Conservation (phyloP, 2,797 vertebrate species). For the Chaenodraco wilsoni region DNA sequence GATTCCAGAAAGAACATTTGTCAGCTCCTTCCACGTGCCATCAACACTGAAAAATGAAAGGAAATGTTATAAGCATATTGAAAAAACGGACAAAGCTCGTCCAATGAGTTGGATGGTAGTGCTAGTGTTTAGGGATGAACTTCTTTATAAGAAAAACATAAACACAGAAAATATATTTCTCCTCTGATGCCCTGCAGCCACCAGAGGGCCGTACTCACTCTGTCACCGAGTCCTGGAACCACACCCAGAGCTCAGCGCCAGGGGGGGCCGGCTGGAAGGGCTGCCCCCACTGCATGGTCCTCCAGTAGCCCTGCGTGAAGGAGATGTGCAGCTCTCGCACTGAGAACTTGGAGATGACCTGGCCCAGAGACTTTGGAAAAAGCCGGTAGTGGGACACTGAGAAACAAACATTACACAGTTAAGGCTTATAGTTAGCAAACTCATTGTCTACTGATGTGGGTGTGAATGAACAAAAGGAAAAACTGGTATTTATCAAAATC, state of each 20-base stretch:
- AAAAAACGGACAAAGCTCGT: background rate
- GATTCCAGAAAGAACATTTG: conserved; percentile 95
- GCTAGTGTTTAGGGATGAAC: background rate
- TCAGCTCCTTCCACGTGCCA: conserved; percentile 94
- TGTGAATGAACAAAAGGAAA: no score
- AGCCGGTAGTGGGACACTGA: conserved; percentile 96
- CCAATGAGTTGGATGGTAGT: background rate
- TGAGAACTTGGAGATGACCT: conserved; percentile 93
- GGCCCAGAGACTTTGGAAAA: conserved; percentile 95
- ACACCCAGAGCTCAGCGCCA: conserved; percentile 96
- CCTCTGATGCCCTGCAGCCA: background rate
- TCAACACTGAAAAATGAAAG: conserved; percentile 85
- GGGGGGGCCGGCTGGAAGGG: conserved; percentile 91
- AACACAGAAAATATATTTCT: background rate
- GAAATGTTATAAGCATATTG: background rate
- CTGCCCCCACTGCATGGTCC: conserved; percentile 94
- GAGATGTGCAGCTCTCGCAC: conserved; percentile 94
- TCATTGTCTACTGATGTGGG: no score
- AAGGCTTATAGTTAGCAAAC: background rate
- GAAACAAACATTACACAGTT: conserved; percentile 1
- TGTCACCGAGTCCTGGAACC: conserved; percentile 93
- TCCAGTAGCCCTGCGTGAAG: conserved; percentile 97
- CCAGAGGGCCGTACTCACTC: conserved; percentile 85
- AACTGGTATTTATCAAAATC: no score
- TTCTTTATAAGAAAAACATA: background rate